These are phyloP conservation scores for Sinocyclocheilus anophthalmus DNA, from an alignment of 2,113 vertebrate genomes.

Conservation along the genomic window DNA sequence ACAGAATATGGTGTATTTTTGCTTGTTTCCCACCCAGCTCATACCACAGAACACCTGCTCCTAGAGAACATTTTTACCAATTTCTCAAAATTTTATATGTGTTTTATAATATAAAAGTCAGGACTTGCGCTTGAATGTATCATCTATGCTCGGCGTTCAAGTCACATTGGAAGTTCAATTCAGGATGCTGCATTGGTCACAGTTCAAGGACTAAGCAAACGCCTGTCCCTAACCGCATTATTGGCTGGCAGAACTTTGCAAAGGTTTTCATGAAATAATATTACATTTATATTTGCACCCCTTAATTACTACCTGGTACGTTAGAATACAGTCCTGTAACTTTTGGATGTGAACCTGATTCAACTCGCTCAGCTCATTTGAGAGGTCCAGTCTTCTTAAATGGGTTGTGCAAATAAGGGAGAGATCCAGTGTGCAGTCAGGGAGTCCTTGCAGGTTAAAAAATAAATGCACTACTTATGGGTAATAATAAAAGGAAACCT, in stretches of 20 bases:
- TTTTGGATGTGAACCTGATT: too few species aligned
- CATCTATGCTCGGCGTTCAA: not conserved
- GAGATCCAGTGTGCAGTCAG: too few species aligned
- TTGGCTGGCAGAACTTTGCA: not conserved
- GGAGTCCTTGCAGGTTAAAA: too few species aligned
- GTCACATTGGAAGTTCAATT: not conserved
- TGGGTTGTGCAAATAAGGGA: too few species aligned
- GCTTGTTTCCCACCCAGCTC: too few species aligned
- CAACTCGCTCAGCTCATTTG: too few species aligned
- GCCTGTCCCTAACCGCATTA: not conserved
- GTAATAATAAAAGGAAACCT: too few species aligned
- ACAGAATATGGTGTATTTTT: not conserved
- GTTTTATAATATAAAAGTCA: not conserved
- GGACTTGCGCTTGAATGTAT: not conserved
- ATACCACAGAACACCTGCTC: not conserved
- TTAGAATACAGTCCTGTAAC: too few species aligned
- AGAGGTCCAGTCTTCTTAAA: too few species aligned
- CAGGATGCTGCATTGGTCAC: not conserved
- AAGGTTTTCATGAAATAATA: not conserved
- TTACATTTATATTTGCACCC: not conserved
- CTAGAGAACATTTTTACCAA: not conserved
- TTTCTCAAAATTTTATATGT: too few species aligned
- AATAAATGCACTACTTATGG: too few species aligned
- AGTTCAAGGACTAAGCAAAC: not conserved
- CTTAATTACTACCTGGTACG: not conserved